phyloP scores from a whole-genome alignment of 2,888 invertebrate genomes.

The Apodemia zela region DNA sequence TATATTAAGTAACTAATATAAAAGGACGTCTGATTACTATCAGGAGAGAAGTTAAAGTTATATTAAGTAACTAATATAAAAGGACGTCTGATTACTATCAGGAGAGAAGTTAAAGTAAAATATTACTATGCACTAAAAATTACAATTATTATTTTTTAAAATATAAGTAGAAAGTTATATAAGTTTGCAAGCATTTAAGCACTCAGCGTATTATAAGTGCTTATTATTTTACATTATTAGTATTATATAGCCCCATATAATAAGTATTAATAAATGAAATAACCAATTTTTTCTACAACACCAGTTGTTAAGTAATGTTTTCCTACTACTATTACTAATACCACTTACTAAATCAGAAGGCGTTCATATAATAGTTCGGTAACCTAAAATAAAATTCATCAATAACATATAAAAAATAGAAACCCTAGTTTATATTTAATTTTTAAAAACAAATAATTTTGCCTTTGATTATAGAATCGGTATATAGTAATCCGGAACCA shows the following conservation, averaged over 20 bases:
- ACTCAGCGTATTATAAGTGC: background rate
- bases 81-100: background rate
- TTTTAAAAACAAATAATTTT: too few relatives aligned
- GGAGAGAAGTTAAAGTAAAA: background rate
- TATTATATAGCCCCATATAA: background rate
- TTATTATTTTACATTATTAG: background rate
- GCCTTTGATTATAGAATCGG: too few relatives aligned
- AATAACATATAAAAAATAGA: too few relatives aligned
- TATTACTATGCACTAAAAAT: background rate
- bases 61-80: background rate
- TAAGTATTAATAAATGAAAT: background rate
- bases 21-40: background rate
- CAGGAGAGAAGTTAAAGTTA: background rate
- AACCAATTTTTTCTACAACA: background rate
- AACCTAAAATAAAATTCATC: too few relatives aligned
- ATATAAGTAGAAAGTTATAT: background rate
- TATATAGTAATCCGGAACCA: too few relatives aligned
- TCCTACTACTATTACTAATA: background rate
- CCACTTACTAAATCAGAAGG: background rate
- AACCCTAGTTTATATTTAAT: too few relatives aligned
- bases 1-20: background rate
- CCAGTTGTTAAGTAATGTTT: background rate
- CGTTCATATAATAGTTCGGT: too few relatives aligned
- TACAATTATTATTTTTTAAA: too few relatives aligned
- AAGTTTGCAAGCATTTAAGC: constrained; percentile 8